These are phyloP conservation scores for Latrodectus geometricus DNA, from an alignment of 1,140 invertebrate genomes.

Conservation along the genomic window DNA sequence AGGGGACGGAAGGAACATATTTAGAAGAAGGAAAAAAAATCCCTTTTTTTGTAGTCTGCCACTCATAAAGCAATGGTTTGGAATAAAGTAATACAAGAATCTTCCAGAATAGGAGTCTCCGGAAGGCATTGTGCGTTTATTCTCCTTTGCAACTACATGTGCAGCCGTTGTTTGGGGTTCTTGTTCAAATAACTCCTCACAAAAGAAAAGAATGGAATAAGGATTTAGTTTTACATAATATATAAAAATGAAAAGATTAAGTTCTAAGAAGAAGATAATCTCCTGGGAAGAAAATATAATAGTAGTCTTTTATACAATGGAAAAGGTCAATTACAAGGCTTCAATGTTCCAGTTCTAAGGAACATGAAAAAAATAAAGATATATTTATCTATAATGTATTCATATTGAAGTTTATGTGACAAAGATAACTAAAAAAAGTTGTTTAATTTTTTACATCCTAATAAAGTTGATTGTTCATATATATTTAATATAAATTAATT, in stretches of 20 bases:
- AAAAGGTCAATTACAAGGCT: too few relatives aligned
- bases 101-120: not conserved
- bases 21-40: slow-evolving; percentile 19
- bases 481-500: too few relatives aligned
- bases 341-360: too few relatives aligned
- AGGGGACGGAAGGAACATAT: slow-evolving; percentile 37
- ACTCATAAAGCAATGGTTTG: slow-evolving; percentile 30
- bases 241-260: not conserved
- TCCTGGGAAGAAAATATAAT: not conserved
- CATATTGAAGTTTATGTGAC: too few relatives aligned
- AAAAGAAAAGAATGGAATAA: not conserved
- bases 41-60: slow-evolving; percentile 13
- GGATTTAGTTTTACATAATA: not conserved
- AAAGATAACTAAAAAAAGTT: too few relatives aligned
- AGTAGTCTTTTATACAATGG: too few relatives aligned
- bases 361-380: too few relatives aligned
- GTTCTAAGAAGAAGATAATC: not conserved
- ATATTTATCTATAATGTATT: too few relatives aligned
- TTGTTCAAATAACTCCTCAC: too few relatives aligned
- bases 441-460: too few relatives aligned
- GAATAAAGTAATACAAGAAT: slow-evolving; percentile 2
- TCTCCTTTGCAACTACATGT: not conserved
- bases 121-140: not conserved
- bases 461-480: too few relatives aligned
- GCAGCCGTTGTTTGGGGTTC: not conserved